These are phyloP conservation scores for Leptobrachium leishanense DNA, from an alignment of 2,113 vertebrate genomes.

Conservation along the genomic window DNA sequence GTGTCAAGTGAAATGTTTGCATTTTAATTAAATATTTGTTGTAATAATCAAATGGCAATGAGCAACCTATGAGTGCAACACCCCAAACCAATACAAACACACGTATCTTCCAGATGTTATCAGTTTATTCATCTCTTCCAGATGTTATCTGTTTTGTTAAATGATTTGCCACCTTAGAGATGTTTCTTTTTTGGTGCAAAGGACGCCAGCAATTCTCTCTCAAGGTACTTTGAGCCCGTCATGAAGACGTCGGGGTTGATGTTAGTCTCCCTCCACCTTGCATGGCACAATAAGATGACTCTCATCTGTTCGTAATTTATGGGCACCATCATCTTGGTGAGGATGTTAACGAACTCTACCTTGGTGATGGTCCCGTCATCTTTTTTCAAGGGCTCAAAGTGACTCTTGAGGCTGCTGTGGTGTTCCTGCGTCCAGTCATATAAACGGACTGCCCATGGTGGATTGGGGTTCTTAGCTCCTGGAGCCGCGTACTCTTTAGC, in stretches of 20 bases:
- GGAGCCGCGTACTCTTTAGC: conserved; percentile 64
- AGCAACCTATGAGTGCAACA: too few species aligned
- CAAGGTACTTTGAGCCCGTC: conserved; percentile 80
- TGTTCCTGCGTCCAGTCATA: conserved; percentile 87
- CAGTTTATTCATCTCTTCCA: too few species aligned
- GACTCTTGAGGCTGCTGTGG: conserved; percentile 63
- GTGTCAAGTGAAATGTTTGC: too few species aligned
- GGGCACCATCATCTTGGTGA: conserved; percentile 65
- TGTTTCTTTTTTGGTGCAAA: conserved; percentile 72
- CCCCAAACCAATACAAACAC: too few species aligned
- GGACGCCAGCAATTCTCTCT: conserved; percentile 74
- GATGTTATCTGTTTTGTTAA: too few species aligned
- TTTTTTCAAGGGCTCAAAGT: conserved; percentile 54
- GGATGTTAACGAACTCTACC: conserved; percentile 68
- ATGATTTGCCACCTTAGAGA: too few species aligned
- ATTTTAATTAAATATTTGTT: too few species aligned
- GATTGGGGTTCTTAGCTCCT: conserved; percentile 57
- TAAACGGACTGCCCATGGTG: conserved; percentile 75
- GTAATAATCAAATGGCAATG: too few species aligned
- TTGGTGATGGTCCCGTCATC: conserved; percentile 60
- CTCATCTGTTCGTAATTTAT: conserved; percentile 57
- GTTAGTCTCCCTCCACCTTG: conserved; percentile 55
- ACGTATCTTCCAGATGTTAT: too few species aligned
- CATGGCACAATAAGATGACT: conserved; percentile 65
- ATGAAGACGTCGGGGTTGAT: conserved; percentile 80